Evolutionary conservation across 37 sponge, comb jelly and placozoan genomes (phyloP).

Genomic region (Ianthella basta): DNA sequence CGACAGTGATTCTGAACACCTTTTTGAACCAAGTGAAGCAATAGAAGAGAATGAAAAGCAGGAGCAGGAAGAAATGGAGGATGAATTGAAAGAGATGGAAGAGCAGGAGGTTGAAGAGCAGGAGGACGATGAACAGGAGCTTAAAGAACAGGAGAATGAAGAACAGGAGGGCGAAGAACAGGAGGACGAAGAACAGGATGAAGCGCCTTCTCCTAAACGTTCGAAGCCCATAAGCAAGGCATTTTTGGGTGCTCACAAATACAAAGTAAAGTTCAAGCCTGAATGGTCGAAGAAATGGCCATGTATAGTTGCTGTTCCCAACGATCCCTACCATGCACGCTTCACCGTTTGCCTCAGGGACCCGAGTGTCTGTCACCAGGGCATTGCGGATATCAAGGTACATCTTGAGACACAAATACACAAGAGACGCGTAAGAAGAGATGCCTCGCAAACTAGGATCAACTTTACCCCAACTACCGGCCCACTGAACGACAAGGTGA

Average conservation of each 20-base stretch:
- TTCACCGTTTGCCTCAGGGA: slow-evolving; percentile 47
- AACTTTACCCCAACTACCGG: background rate
- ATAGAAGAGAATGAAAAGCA: background rate
- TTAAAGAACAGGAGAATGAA: no score
- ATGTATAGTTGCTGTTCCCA: slow-evolving; percentile 20
- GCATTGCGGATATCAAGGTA: slow-evolving; percentile 41
- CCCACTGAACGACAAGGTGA: slow-evolving; percentile 10
- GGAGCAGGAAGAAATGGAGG: no score
- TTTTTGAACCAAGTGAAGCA: background rate
- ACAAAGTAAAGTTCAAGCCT: slow-evolving; percentile 46
- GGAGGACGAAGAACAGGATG: background rate
- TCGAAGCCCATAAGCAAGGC: background rate
- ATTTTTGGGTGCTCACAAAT: slow-evolving; percentile 43
- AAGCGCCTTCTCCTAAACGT: background rate
- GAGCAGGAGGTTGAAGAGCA: no score
- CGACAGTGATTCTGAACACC: background rate
- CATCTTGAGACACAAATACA: slow-evolving; percentile 42
- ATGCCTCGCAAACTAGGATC: background rate
- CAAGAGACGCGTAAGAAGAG: slow-evolving; percentile 18
- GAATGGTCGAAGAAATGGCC: slow-evolving; percentile 52
- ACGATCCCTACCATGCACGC: background rate
- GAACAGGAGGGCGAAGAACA: no score
- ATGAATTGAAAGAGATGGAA: no score
- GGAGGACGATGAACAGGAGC: no score
- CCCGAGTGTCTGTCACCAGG: slow-evolving; percentile 52